Percentiles rank a stretch among this genome's conserved stretches.
Conservation (phyloP, 2,797 vertebrate genomes). For the Enteromius viviparus region DNA sequence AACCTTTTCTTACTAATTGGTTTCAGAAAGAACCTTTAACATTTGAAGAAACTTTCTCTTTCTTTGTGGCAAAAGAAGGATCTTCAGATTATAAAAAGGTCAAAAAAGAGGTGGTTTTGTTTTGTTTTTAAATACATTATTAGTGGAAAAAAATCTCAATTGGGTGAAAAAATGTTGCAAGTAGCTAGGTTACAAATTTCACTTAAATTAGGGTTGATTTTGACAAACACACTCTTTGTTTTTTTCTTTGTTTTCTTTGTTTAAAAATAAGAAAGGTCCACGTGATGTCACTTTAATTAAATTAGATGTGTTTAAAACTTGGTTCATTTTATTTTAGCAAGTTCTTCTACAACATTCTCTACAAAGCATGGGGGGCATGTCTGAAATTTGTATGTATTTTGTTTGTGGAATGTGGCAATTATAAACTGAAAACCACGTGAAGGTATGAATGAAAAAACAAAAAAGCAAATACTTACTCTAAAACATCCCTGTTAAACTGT, state of each 20-base stretch:
- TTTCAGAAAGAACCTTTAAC: not conserved
- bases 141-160: not conserved
- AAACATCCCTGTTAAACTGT: slow-evolving; percentile 95
- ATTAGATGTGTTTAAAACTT: not conserved
- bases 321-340: not conserved
- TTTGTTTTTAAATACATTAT: not conserved
- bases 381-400: not conserved
- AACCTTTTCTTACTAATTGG: too few relatives aligned
- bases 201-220: not conserved
- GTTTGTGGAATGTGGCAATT: slow-evolving; percentile 1
- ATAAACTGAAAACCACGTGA: not conserved
- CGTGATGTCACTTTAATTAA: not conserved
- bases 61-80: too few relatives aligned
- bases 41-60: too few relatives aligned
- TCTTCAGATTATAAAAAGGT: too few relatives aligned
- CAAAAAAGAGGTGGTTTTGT: not conserved
- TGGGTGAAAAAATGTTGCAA: not conserved
- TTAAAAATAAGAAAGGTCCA: not conserved
- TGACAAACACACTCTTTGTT: not conserved
- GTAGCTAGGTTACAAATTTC: not conserved
- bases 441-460: too few relatives aligned
- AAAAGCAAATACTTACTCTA: slow-evolving; percentile 85
- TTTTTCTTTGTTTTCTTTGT: not conserved
- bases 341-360: not conserved
- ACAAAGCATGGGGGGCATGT: not conserved